Evolutionary conservation across 2,888 invertebrate genomes (phyloP).

Genomic region (Apamea crenata): DNA sequence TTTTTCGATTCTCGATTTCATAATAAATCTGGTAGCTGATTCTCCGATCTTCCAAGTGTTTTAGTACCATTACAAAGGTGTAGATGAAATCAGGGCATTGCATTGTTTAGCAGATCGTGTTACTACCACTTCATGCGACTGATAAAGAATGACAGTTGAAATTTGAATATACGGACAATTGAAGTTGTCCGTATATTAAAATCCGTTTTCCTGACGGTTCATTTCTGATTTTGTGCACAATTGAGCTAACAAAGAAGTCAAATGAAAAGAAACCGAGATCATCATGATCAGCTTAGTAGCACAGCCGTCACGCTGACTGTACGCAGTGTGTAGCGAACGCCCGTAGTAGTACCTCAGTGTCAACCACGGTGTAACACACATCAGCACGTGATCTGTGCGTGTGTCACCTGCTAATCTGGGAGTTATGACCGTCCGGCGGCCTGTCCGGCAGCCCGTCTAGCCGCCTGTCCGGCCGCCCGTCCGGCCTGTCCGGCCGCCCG

Average conservation of each 20-base stretch:
- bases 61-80: background rate
- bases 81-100: background rate
- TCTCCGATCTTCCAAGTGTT: background rate
- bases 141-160: background rate
- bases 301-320: background rate
- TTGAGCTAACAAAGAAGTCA: background rate
- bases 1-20: background rate
- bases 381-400: constrained; percentile 11
- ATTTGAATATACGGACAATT: background rate
- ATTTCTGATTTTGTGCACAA: background rate
- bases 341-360: background rate
- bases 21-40: background rate
- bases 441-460: background rate
- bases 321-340: background rate
- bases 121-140: background rate
- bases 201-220: background rate
- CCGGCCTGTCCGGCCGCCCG: too few relatives aligned
- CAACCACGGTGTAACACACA: background rate
- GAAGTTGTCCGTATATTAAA: background rate
- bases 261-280: background rate
- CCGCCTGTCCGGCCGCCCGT: too few relatives aligned
- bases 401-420: constrained; percentile 6
- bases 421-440: background rate
- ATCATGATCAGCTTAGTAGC: background rate
- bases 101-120: background rate